Evolutionary conservation across 2,888 invertebrate species (phyloP).

Genomic region (Meiosimyza platycephala): DNA sequence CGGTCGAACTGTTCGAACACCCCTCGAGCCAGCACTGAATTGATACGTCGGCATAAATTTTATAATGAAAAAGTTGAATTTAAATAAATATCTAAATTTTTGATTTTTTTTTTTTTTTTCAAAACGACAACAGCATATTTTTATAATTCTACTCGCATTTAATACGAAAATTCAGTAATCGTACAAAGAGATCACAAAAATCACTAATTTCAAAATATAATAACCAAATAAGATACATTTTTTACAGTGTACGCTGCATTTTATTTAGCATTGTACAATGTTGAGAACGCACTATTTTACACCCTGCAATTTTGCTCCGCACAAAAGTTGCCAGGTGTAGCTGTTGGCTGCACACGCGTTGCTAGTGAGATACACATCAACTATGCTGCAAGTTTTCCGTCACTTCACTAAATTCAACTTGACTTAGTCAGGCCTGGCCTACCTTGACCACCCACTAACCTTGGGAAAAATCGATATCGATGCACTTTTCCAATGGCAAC

Average conservation of each 20-base stretch:
- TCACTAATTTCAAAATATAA: no score
- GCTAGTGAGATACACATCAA: conserved; percentile 14
- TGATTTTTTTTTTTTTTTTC: background rate
- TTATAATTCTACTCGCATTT: no score
- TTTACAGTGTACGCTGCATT: conserved; percentile 1
- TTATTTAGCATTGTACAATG: background rate
- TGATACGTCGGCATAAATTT: no score
- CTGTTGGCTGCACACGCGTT: background rate
- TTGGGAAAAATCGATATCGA: conserved; percentile 57
- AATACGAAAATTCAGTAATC: no score
- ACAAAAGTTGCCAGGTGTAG: conserved; percentile 26
- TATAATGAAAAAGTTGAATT: no score
- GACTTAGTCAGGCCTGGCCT: background rate
- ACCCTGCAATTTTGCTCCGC: background rate
- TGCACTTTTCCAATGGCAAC: conserved; percentile 51
- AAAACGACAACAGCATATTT: background rate
- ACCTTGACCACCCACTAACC: conserved; percentile 52
- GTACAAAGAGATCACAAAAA: no score
- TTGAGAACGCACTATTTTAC: background rate
- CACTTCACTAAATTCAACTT: conserved; percentile 13
- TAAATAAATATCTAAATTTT: background rate
- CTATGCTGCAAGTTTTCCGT: conserved; percentile 3
- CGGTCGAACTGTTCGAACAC: no score
- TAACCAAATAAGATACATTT: background rate
- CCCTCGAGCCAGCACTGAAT: no score